A percentile compares a stretch with the other conserved stretches of the same genome.
Evolutionary conservation across 37 sponge, comb jelly and placozoan species (phyloP).

Genomic region (Aphrocallistes beatrix): DNA sequence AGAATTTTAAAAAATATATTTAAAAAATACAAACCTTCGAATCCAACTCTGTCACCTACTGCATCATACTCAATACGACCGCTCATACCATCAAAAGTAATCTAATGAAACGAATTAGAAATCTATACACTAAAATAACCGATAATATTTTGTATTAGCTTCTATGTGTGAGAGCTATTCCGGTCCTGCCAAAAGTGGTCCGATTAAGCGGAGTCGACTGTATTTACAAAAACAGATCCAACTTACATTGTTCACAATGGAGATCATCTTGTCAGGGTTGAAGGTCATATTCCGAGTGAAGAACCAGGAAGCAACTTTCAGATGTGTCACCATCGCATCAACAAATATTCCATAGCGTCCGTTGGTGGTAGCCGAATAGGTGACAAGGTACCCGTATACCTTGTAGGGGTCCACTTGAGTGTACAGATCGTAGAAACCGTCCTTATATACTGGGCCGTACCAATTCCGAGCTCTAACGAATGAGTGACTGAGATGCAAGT

Average conservation of each 20-base stretch:
- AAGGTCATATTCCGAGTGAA: slow-evolving; percentile 28
- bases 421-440: background rate
- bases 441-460: background rate
- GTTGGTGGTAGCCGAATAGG: background rate
- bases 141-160: too few species aligned
- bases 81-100: slow-evolving; percentile 23
- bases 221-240: too few species aligned
- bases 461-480: background rate
- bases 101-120: background rate
- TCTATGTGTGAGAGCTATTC: too few species aligned
- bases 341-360: background rate
- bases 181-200: too few species aligned
- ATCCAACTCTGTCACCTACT: background rate
- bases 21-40: background rate
- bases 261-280: slow-evolving; percentile 14
- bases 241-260: slow-evolving; percentile 21
- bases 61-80: background rate
- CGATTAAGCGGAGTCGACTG: too few species aligned
- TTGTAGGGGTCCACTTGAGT: background rate
- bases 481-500: background rate
- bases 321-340: slow-evolving; percentile 32
- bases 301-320: slow-evolving; percentile 24
- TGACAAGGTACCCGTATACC: background rate
- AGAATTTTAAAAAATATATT: background rate
- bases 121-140: background rate